A percentile compares a stretch with the other conserved stretches of the same genome.
These are phyloP conservation scores for Calidris pugnax DNA, from an alignment of 2,113 vertebrate genomes.

Conservation along the genomic window DNA sequence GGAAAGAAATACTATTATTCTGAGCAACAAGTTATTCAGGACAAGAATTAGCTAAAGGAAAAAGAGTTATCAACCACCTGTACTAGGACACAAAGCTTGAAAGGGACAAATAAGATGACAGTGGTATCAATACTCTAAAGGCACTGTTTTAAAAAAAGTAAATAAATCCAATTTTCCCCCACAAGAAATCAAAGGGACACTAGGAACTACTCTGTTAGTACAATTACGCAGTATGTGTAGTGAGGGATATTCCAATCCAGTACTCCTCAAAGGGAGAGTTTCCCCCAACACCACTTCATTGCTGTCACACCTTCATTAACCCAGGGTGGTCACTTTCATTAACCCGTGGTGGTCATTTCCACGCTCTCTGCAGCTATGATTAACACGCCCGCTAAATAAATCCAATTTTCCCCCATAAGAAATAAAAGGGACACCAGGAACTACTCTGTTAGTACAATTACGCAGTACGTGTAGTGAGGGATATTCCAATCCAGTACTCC, in stretches of 20 bases:
- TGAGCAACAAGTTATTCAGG: not conserved
- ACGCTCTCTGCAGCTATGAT: too few relatives aligned
- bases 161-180: accelerated
- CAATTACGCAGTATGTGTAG: not conserved
- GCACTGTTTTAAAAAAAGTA: not conserved
- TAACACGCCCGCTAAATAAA: too few relatives aligned
- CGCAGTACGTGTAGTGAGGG: not conserved
- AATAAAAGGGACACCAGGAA: not conserved
- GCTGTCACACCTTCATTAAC: not conserved
- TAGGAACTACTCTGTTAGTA: not conserved
- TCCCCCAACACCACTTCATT: not conserved
- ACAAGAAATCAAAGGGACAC: not conserved
- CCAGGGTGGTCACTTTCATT: accelerated
- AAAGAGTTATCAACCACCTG: not conserved
- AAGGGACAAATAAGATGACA: not conserved
- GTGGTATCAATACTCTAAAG: not conserved
- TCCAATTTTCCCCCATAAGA: accelerated
- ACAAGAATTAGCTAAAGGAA: not conserved
- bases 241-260: not conserved
- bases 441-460: not conserved
- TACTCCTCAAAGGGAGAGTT: not conserved
- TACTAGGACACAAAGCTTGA: not conserved
- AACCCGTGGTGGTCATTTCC: accelerated
- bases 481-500: not conserved
- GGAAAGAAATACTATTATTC: not conserved